These are phyloP conservation scores for Protophormia terraenovae DNA, from an alignment of 2,888 invertebrate genomes.

Conservation along the genomic window DNA sequence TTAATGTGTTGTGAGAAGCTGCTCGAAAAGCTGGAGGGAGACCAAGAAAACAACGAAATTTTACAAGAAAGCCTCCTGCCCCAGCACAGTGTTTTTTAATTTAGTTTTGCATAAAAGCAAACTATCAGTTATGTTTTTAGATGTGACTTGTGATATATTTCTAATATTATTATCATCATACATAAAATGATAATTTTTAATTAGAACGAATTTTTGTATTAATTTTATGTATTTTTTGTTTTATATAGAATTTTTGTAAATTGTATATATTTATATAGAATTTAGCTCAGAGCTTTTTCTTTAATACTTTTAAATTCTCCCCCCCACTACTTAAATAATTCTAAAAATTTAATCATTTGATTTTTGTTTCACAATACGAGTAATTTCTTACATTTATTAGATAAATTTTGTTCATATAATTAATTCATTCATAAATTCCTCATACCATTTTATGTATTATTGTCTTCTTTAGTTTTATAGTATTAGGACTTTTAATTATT, in stretches of 20 bases:
- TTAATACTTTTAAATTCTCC: neutral
- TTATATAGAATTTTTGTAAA: neutral
- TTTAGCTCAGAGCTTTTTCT: neutral
- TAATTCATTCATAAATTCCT: neutral
- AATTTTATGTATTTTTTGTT: neutral
- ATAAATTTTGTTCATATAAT: constrained; percentile 1
- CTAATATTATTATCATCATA: constrained; percentile 37
- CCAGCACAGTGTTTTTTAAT: neutral
- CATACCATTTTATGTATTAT: constrained; percentile 18
- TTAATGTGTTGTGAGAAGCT: neutral
- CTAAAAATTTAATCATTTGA: neutral
- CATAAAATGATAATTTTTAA: neutral
- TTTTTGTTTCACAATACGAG: neutral
- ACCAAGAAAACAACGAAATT: neutral
- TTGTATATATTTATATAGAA: neutral
- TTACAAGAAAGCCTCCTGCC: neutral
- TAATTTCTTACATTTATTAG: constrained; percentile 30
- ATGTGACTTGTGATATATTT: constrained; percentile 66
- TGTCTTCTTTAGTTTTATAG: constrained; percentile 4
- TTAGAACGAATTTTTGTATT: constrained; percentile 11
- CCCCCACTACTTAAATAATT: neutral
- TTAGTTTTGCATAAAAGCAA: neutral
- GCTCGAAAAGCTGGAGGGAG: neutral
- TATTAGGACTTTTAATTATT: neutral
- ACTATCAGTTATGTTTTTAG: constrained; percentile 39